A percentile compares a stretch with the other conserved stretches of the same genome.
These are phyloP conservation scores for Micromussa lordhowensis DNA, from an alignment of 92 coral and sea anemone species.

Conservation along the genomic window DNA sequence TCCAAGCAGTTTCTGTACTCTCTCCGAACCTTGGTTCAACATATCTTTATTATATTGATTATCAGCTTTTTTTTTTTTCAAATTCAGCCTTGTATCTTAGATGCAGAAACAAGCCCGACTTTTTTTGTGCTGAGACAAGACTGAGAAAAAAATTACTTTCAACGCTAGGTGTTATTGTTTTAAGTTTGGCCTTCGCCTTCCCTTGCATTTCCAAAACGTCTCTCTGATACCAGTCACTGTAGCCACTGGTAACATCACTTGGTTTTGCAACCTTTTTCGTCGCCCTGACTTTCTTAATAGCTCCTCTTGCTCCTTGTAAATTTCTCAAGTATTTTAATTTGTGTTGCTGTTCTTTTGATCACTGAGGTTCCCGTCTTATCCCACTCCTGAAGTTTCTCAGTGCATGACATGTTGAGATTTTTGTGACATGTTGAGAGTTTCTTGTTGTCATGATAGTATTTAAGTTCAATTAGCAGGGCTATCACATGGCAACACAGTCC, in stretches of 20 bases:
- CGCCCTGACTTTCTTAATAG: slow-evolving; percentile 26
- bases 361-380: slow-evolving; percentile 50
- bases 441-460: slow-evolving; percentile 49
- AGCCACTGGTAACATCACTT: slow-evolving; percentile 13
- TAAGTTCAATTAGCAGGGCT: slow-evolving; percentile 51
- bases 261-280: slow-evolving; percentile 26
- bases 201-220: slow-evolving; percentile 60
- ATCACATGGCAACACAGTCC: slow-evolving; percentile 70
- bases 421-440: too few relatives aligned
- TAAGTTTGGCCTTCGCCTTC: slow-evolving; percentile 45
- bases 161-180: slow-evolving; percentile 7
- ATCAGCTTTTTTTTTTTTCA: slow-evolving; percentile 37
- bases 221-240: slow-evolving; percentile 64
- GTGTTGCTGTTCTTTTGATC: slow-evolving; percentile 43
- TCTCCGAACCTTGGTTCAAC: slow-evolving; percentile 47
- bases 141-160: slow-evolving; percentile 39
- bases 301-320: slow-evolving; percentile 46
- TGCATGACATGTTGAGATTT: slow-evolving; percentile 63
- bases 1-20: slow-evolving; percentile 48
- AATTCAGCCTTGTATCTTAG: slow-evolving; percentile 41
- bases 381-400: slow-evolving; percentile 70
- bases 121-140: slow-evolving; percentile 32
- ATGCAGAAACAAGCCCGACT: slow-evolving; percentile 42
- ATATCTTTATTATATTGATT: slow-evolving; percentile 26
- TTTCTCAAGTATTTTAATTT: slow-evolving; percentile 44